Evolutionary conservation across 2,113 vertebrate species (phyloP).

Genomic region (Addax nasomaculatus): DNA sequence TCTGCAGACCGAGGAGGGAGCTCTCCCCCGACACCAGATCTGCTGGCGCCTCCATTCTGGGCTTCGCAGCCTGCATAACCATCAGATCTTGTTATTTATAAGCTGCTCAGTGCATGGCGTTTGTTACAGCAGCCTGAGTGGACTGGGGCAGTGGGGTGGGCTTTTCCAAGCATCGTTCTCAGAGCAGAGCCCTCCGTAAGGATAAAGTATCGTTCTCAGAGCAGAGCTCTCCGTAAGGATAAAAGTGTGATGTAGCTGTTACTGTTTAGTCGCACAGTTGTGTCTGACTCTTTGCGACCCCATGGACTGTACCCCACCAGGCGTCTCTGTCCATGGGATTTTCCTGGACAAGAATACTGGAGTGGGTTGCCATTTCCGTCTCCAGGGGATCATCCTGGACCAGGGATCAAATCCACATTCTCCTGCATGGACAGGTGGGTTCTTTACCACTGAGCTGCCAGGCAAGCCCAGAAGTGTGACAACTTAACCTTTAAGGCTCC

Average conservation of each 20-base stretch:
- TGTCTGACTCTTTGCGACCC: neutral
- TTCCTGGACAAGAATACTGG: neutral
- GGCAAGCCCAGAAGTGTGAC: neutral
- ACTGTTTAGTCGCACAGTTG: rapidly evolving
- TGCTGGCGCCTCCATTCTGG: neutral
- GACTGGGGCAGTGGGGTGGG: neutral
- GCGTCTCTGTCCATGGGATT: neutral
- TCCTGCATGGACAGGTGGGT: neutral
- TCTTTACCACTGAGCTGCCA: neutral
- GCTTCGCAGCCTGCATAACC: neutral
- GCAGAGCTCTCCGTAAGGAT: rapidly evolving
- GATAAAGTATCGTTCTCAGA: rapidly evolving
- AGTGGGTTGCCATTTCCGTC: neutral
- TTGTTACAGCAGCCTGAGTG: neutral
- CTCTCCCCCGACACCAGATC: neutral
- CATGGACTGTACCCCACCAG: neutral
- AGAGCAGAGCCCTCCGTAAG: too few relatives aligned
- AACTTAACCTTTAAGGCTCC: neutral
- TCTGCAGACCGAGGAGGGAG: neutral
- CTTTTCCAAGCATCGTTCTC: neutral
- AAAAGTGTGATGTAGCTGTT: rapidly evolving
- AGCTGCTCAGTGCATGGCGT: rapidly evolving
- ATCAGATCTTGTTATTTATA: neutral
- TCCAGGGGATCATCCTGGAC: neutral
- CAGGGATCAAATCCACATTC: neutral